Percentiles rank a stretch among this genome's conserved stretches.
phyloP scores from a whole-genome alignment of 1,140 invertebrate species.

The Oryzaephilus surinamensis region DNA sequence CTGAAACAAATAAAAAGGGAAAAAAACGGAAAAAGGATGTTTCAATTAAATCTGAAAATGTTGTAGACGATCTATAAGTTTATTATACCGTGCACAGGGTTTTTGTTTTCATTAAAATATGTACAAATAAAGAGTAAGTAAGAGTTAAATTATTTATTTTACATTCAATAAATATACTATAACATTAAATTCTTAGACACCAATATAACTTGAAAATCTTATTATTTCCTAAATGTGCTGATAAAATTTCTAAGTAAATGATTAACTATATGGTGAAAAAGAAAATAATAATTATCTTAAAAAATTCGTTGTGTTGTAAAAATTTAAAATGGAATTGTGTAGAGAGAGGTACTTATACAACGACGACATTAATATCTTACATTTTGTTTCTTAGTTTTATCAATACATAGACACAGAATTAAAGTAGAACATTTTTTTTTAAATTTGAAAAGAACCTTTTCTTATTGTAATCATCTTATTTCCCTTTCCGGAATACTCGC shows the following conservation, averaged over 20 bases:
- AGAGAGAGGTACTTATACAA: conserved; percentile 7
- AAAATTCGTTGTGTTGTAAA: conserved; percentile 10
- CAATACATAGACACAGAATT: conserved; percentile 7
- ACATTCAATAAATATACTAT: conserved; percentile 29
- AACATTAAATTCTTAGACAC: conserved; percentile 31
- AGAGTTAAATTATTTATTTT: conserved; percentile 20
- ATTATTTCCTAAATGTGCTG: conserved; percentile 22
- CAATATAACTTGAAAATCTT: conserved; percentile 29
- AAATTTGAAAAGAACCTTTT: conserved; percentile 6
- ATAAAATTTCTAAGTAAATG: conserved; percentile 14
- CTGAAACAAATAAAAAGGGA: too few relatives aligned
- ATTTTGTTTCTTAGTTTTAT: conserved; percentile 6
- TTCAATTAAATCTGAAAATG: too few relatives aligned
- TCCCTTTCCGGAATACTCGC: too few relatives aligned
- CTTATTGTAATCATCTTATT: too few relatives aligned
- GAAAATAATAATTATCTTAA: conserved; percentile 1
- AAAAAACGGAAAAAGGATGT: too few relatives aligned
- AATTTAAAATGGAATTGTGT: conserved; percentile 2
- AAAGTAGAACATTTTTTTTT: conserved; percentile 6
- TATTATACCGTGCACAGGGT: too few relatives aligned
- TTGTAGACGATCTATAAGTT: too few relatives aligned
- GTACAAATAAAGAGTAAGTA: neutral
- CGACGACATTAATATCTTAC: conserved; percentile 11
- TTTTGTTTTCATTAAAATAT: too few relatives aligned
- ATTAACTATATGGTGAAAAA: neutral